Percentiles rank a stretch among this genome's conserved stretches.
Conservation (phyloP, 2,888 invertebrate genomes). For the Dichetophora obliterata region DNA sequence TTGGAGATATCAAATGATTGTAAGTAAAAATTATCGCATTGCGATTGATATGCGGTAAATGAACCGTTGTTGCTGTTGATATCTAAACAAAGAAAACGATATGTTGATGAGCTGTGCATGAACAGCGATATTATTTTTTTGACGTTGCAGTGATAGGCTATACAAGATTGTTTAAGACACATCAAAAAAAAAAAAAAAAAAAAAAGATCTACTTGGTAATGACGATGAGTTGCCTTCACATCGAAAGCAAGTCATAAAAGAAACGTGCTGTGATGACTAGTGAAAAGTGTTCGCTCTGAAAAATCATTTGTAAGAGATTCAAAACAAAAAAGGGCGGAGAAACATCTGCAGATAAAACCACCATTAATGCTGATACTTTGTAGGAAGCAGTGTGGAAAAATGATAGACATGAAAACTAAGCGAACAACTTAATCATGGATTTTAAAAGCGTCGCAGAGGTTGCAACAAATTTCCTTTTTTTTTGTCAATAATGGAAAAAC, state of each 20-base stretch:
- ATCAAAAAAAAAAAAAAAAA: neutral
- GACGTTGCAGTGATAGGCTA: neutral
- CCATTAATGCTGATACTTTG: neutral
- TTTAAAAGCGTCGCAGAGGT: conserved; percentile 18
- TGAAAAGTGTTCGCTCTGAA: conserved; percentile 10
- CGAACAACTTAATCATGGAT: conserved; percentile 37
- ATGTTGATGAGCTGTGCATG: conserved; percentile 23
- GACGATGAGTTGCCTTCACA: conserved; percentile 34
- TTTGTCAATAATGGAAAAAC: too few relatives aligned
- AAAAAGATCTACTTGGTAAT: conserved; percentile 14
- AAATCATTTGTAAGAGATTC: neutral
- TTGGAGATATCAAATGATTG: conserved; percentile 16
- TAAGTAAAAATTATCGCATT: conserved; percentile 22
- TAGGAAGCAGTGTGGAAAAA: neutral
- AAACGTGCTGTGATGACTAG: conserved; percentile 30
- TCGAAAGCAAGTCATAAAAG: neutral
- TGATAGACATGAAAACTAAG: conserved; percentile 1
- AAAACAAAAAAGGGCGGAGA: neutral
- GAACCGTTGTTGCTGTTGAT: conserved; percentile 45
- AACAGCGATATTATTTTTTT: neutral
- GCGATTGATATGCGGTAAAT: conserved; percentile 44
- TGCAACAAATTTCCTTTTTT: neutral
- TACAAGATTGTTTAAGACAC: neutral
- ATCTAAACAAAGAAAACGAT: conserved; percentile 29
- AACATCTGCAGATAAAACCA: neutral